Base-by-base conservation (phyloP, 53 echinoderm and acorn worm genomes). In the Hippasteria phrygiana region DNA sequence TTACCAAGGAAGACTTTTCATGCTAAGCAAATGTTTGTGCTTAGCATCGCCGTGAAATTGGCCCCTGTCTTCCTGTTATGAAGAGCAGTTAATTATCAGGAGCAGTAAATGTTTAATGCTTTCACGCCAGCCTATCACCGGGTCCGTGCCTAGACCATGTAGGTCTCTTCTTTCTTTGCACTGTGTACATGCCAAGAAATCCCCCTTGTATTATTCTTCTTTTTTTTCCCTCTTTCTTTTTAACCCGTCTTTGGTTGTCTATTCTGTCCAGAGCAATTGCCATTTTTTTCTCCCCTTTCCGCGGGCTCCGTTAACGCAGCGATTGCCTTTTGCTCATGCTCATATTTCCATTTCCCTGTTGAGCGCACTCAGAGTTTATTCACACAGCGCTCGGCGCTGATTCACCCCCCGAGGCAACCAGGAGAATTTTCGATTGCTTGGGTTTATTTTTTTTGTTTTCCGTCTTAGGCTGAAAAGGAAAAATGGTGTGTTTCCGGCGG, bases 281-380 rank as follows among this genome's bases (percentile, higher is more conserved):
- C 5, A 2, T 50, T 75, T 75, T 46, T 66, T 66, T 32, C 32
- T 66, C 36, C 32, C 14, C 11, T 35, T 12, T 47, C 75, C 31
- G 37, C 31, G 75, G 65, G 67, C 65, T 66, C 22, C 47, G 47
- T 33, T 83, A 47, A 32, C 46, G 7, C 71, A 47, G 85, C 36
- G 42, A 71, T 69, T 70, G 69, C 84, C 70, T 20, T n/a, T 26
- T 33, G 36, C 47, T 34, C 69, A 35, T 69, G 70, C 70, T 85
- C 39, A 85, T 27, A 70, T 85, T 69, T 69, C 85, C 45, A 46
- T 70, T n/a, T 36, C 83, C 83, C 14, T 48, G 63, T 13, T 37
- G 51, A 84, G 84, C 42, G 66, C 26, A 35, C 37, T 18, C 18
- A 33, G 70, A 85, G 85, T 85, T 85, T 85, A 85, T 85, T 85